A percentile compares a stretch with the other conserved stretches of the same genome.
Evolutionary conservation across 2,888 invertebrate genomes (phyloP).

Genomic region (Papilio gigon): DNA sequence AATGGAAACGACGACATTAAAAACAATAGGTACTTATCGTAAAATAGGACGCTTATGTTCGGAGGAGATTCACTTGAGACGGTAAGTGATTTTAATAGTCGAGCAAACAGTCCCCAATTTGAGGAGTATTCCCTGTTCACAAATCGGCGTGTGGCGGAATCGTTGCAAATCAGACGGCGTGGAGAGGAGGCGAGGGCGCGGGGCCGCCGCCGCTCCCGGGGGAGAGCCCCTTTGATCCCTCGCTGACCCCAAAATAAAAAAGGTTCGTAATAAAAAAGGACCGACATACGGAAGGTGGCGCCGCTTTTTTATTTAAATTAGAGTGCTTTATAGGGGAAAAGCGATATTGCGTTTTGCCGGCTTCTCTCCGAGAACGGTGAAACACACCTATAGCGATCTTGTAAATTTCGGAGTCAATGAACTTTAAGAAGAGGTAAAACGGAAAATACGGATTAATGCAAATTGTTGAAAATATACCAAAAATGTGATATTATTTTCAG

Average conservation of each 20-base stretch:
- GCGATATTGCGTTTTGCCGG: conserved; percentile 81
- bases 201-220: conserved; percentile 63
- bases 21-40: conserved; percentile 53
- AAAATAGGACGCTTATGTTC: conserved; percentile 59
- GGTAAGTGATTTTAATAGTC: conserved; percentile 80
- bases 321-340: conserved; percentile 82
- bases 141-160: conserved; percentile 78
- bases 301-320: conserved; percentile 83
- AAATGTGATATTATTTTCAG: not conserved
- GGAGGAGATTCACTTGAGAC: conserved; percentile 60
- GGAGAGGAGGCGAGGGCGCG: conserved; percentile 57
- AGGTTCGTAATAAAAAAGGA: conserved; percentile 81
- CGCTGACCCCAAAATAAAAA: conserved; percentile 82
- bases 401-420: conserved; percentile 60
- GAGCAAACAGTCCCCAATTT: conserved; percentile 77
- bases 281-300: conserved; percentile 83
- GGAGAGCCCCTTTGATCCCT: conserved; percentile 81
- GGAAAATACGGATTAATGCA: not conserved
- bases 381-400: conserved; percentile 67
- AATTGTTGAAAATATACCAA: not conserved
- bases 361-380: conserved; percentile 73
- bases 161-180: conserved; percentile 77
- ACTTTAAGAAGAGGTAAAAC: conserved; percentile 60
- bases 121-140: conserved; percentile 79
- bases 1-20: conserved; percentile 52